Evolutionary conservation across 2,113 vertebrate genomes (phyloP).

Genomic region (Heterotis niloticus): DNA sequence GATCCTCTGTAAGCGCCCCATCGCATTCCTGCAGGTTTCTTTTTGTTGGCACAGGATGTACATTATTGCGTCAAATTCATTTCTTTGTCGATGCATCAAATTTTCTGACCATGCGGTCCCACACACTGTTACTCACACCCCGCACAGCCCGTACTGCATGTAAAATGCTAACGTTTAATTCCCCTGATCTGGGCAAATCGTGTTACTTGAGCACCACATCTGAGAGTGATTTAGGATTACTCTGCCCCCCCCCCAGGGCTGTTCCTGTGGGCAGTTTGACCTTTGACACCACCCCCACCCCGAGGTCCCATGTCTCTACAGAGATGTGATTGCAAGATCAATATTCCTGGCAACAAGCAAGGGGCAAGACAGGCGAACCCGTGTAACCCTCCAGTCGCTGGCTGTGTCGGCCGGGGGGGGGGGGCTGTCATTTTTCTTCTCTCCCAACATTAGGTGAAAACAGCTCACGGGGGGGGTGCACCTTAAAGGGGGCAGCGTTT

Average conservation of each 20-base stretch:
- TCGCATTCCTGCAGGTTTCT: background rate
- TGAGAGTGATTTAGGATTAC: conserved; percentile 5
- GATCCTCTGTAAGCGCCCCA: background rate
- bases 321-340: conserved; percentile 39
- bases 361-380: conserved; percentile 31
- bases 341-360: background rate
- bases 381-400: conserved; percentile 10
- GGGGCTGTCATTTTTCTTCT: background rate
- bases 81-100: no score
- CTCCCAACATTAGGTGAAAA: background rate
- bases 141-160: no score
- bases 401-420: background rate
- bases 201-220: conserved; percentile 6
- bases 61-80: background rate
- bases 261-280: conserved; percentile 40
- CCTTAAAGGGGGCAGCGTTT: background rate
- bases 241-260: conserved; percentile 17
- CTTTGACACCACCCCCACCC: conserved; percentile 28
- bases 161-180: no score
- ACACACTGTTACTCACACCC: no score
- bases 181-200: background rate
- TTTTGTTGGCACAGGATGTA: background rate
- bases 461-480: background rate
- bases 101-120: no score
- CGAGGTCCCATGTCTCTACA: conserved; percentile 21